Percentiles rank a stretch among this genome's conserved stretches.
phyloP scores from a whole-genome alignment of 2,888 invertebrate species.

The Philereme transversata region DNA sequence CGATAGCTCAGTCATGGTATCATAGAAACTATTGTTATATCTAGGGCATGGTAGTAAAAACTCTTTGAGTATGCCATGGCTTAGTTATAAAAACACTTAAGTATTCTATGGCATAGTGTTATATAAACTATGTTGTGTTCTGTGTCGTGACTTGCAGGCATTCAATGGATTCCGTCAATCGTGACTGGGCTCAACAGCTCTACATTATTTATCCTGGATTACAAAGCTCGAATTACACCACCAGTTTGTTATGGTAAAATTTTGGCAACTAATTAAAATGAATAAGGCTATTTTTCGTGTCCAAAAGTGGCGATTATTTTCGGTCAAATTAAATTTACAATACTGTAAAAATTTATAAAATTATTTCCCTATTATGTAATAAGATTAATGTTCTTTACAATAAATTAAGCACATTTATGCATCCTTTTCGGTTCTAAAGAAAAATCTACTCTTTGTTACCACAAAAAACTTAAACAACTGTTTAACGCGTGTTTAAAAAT shows the following conservation, averaged over 20 bases:
- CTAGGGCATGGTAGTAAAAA: too few relatives aligned
- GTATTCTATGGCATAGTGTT: background rate
- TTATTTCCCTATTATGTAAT: too few relatives aligned
- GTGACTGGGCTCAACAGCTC: conserved; percentile 40
- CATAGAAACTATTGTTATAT: conserved; percentile 3
- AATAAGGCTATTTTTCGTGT: conserved; percentile 5
- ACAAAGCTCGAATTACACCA: conserved; percentile 33
- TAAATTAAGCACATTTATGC: too few relatives aligned
- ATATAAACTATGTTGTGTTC: conserved; percentile 4
- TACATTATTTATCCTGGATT: conserved; percentile 43
- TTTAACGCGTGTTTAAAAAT: too few relatives aligned
- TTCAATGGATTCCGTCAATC: conserved; percentile 43
- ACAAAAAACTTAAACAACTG: too few relatives aligned
- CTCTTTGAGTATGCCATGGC: too few relatives aligned
- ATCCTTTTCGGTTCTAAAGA: too few relatives aligned
- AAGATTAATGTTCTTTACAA: too few relatives aligned
- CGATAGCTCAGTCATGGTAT: background rate
- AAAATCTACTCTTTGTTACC: too few relatives aligned
- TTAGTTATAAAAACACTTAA: background rate
- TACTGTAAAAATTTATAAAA: too few relatives aligned
- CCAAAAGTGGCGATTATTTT: too few relatives aligned
- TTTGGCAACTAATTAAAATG: conserved; percentile 13
- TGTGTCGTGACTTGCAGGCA: conserved; percentile 29
- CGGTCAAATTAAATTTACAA: too few relatives aligned
- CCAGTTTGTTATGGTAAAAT: conserved; percentile 10